Conservation (phyloP, 2,113 vertebrate species). For the Fregetta grallaria region DNA sequence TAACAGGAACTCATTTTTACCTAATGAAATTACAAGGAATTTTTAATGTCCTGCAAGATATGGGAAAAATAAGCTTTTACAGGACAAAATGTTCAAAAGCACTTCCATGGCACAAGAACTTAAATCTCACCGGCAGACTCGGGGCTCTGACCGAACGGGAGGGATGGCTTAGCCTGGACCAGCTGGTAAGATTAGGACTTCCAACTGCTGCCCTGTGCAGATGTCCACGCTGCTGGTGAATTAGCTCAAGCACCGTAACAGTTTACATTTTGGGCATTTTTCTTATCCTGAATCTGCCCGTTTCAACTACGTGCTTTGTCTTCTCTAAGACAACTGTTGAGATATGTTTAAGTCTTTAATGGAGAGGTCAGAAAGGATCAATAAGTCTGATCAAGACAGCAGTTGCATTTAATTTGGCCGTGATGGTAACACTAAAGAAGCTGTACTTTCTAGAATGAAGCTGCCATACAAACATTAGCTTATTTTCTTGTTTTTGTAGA, state of each 20-base stretch:
- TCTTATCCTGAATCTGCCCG: not conserved
- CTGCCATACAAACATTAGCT: not conserved
- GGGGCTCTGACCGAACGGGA: accelerated
- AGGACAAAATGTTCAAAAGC: not conserved
- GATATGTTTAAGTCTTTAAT: not conserved
- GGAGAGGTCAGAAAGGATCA: not conserved
- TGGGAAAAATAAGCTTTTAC: not conserved
- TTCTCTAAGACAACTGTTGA: not conserved
- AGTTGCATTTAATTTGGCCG: not conserved
- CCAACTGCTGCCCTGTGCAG: not conserved
- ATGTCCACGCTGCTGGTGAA: not conserved
- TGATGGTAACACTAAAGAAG: not conserved
- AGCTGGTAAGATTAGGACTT: not conserved
- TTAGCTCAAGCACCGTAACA: not conserved
- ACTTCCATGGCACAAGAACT: not conserved
- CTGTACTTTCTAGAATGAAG: not conserved
- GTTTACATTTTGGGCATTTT: not conserved
- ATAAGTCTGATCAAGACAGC: not conserved
- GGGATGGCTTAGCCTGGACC: not conserved
- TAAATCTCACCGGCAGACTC: not conserved
- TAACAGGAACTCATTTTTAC: not conserved
- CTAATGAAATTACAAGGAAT: not conserved
- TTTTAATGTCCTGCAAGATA: not conserved
- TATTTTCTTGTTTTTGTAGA: not conserved
- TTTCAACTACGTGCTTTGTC: not conserved